Evolutionary conservation across 2,888 invertebrate species (phyloP).

Genomic region (Apoda limacodes): DNA sequence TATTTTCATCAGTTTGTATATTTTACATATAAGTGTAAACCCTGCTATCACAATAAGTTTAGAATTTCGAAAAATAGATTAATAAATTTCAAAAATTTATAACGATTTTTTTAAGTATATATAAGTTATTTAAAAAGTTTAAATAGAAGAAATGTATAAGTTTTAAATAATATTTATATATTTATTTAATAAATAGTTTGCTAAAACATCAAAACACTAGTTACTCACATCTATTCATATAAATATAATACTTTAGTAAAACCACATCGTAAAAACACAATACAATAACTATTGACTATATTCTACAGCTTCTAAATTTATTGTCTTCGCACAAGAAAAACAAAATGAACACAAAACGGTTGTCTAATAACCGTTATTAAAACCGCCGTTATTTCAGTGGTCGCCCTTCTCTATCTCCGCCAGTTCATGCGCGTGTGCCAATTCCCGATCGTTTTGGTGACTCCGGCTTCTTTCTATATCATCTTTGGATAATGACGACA

Average conservation of each 20-base stretch:
- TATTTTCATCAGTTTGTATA: too few relatives aligned
- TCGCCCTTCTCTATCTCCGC: slow-evolving; percentile 71
- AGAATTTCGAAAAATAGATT: slow-evolving; percentile 2
- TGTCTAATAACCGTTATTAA: slow-evolving; percentile 19
- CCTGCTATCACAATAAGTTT: too few relatives aligned
- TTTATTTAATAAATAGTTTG: too few relatives aligned
- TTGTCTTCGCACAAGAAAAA: slow-evolving; percentile 32
- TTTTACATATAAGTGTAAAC: too few relatives aligned
- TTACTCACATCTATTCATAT: slow-evolving; percentile 6
- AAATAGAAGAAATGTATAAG: too few relatives aligned
- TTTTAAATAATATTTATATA: slow-evolving; percentile 42
- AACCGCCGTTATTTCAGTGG: slow-evolving; percentile 31
- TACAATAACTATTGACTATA: slow-evolving; percentile 20
- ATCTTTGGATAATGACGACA: slow-evolving; percentile 83
- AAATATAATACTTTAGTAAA: slow-evolving; percentile 3
- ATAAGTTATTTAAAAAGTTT: slow-evolving; percentile 49
- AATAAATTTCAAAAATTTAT: slow-evolving; percentile 4
- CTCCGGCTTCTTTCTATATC: slow-evolving; percentile 67
- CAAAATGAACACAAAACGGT: slow-evolving; percentile 36
- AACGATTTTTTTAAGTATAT: slow-evolving; percentile 23
- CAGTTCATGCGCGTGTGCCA: slow-evolving; percentile 74
- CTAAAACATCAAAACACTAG: too few relatives aligned
- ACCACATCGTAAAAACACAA: slow-evolving; percentile 11
- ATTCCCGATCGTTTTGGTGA: slow-evolving; percentile 45
- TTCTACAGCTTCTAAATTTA: too few relatives aligned